Evolutionary conservation across 23 tunicate species (phyloP), one percentile per base, ranked within the genome.

Genomic region (Botrylloides violaceus): DNA sequence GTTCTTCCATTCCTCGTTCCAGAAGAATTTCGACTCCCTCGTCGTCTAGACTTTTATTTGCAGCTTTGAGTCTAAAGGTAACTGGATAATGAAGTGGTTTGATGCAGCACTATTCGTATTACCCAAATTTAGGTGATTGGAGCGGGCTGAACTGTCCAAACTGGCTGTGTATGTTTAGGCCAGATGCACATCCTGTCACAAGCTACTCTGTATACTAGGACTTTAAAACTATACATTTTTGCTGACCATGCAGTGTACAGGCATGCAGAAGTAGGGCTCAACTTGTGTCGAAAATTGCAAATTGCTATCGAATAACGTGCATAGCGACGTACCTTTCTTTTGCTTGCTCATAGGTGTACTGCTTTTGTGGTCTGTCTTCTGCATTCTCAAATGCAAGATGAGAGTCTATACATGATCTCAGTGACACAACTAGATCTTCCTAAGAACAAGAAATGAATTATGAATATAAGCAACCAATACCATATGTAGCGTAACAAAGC

Each of bases 11-110:
- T 37, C 74, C 74, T 4, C 74, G 57, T 68, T 68, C 74, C 1
- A 68, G 74, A 23, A 68, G 37, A 68, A 68, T 68, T 37, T 37
- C 74, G 1, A 37, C 74, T n/a, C 31, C 25, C 37, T 68, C 74
- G 28, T 68, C 58, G 28, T 35, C 30, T 2, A 68, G 37, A 37
- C 26, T 23, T 43, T 39, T 39, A 36, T 68, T 68, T 0, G 74
- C 74, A 20, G 25, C 56, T 37, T 20, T 18, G 7, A 68, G 32
- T 63, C 70, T n/a, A n/a, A n/a, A n/a, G n/a, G n/a, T n/a, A n/a
- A n/a, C n/a, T n/a, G n/a, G n/a, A n/a, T n/a, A n/a, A n/a, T n/a
- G n/a, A n/a, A n/a, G n/a, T n/a, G n/a, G n/a, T n/a, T n/a, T n/a
- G n/a, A n/a, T n/a, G n/a, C n/a, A n/a, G n/a, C n/a, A n/a, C n/a